Conservation (phyloP, 2,113 vertebrate genomes). For the Geococcyx californianus region DNA sequence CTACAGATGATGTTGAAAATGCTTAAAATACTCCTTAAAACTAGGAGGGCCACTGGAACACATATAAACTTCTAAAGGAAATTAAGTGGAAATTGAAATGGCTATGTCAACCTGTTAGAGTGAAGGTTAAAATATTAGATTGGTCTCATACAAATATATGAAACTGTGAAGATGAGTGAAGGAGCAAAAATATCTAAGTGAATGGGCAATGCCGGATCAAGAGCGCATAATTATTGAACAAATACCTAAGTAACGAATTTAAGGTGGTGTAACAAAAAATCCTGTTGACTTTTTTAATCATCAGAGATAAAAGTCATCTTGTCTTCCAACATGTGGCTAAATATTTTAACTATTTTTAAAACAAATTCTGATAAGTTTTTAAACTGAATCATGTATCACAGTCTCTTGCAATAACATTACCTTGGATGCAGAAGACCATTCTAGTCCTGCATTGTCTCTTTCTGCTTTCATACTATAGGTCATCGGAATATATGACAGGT, state of each 20-base stretch:
- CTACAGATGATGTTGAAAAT: not conserved
- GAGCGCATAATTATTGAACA: not conserved
- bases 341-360: not conserved
- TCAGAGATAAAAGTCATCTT: not conserved
- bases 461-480: not conserved
- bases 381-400: not conserved
- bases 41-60: not conserved
- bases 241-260: not conserved
- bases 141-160: not conserved
- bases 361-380: not conserved
- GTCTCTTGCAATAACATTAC: not conserved
- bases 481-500: not conserved
- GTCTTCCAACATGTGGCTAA: not conserved
- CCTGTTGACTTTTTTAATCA: not conserved
- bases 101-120: not conserved
- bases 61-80: not conserved
- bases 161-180: not conserved
- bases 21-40: not conserved
- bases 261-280: not conserved
- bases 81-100: not conserved
- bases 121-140: not conserved
- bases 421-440: not conserved
- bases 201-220: not conserved
- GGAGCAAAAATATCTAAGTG: not conserved
- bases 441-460: not conserved